Percentiles rank a stretch among this genome's conserved stretches.
These are phyloP conservation scores for Enteromius anoplus DNA, from an alignment of 2,797 vertebrate species.

Conservation along the genomic window DNA sequence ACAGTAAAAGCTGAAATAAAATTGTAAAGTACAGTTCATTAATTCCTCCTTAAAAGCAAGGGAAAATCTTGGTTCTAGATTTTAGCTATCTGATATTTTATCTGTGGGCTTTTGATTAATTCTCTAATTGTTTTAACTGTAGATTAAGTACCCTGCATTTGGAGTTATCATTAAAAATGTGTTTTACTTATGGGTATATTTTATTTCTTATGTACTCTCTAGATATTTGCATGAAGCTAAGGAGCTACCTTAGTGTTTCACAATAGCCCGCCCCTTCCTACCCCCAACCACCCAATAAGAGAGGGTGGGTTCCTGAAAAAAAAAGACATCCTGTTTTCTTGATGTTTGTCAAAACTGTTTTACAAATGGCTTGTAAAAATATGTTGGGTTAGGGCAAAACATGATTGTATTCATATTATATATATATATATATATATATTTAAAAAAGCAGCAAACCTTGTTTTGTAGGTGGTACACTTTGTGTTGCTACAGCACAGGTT, in stretches of 20 bases:
- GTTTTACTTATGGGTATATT: neutral
- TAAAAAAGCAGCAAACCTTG: slow-evolving; percentile 43
- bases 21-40: neutral
- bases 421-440: neutral
- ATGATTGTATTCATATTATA: no score
- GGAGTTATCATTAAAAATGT: neutral
- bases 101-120: neutral
- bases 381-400: neutral
- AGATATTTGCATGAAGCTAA: neutral
- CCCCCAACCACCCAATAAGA: neutral
- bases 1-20: neutral
- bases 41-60: neutral
- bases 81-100: neutral
- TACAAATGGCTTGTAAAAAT: neutral
- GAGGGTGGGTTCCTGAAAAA: slow-evolving; percentile 10
- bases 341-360: neutral
- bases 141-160: neutral
- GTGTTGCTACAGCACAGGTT: slow-evolving; percentile 36
- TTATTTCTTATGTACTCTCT: neutral
- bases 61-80: neutral
- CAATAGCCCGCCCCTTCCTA: neutral
- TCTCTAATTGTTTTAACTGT: neutral
- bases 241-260: neutral
- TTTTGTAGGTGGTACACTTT: slow-evolving; percentile 26
- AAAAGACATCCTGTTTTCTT: slow-evolving; percentile 43